Base-by-base conservation (phyloP, 2,888 invertebrate genomes). In the Sesia apiformis region DNA sequence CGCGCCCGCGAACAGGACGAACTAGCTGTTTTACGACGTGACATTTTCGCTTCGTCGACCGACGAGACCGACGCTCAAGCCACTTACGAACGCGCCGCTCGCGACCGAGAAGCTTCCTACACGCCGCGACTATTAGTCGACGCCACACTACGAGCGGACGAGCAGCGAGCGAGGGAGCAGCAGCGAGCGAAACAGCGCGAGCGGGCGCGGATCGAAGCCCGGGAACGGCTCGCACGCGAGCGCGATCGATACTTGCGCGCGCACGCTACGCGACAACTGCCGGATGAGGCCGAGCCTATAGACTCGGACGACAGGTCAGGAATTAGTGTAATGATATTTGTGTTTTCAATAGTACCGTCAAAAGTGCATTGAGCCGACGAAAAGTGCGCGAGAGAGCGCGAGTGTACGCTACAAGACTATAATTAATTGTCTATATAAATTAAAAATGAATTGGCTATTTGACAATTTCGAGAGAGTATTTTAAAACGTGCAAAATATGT, bases 1-100 rank as follows among this genome's bases (percentile, higher is more conserved):
- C 91, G 98, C 8, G 93, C 94, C 69, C 94, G 94, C 69, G 99
- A 99, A 82, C 94, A 93, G 70, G 94, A 94, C 67, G 97, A 98
- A 86, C 91, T 98, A 60, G 95, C 94, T 63, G 95, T 96, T 76
- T 91, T 99, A 55, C 93, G 93, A 68, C 91, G 91, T 58, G 93
- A 94, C 76, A 92, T 97, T 67, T 94, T 93, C 72, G 67, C 62
- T 58, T 63, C 68, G 91, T 93, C 56, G 92, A 92, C 3, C 91
- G 93, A 66, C 49, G 92, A 92, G 83, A 92, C 93, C 3, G 91
- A 85, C 56, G 84, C 84, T 4, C 82, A 49, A 39, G 61, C 60
- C 41, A 55, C 40, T 23, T 62, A 60, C 51, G 80, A 77, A 67
- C 67, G 74, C 46, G 70, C 65, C 56, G 79, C 80, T 81, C 92